Percentiles rank a stretch among this genome's conserved stretches.
These are phyloP conservation scores for Prunella fulvescens DNA, from an alignment of 2,113 vertebrate species.

Conservation along the genomic window DNA sequence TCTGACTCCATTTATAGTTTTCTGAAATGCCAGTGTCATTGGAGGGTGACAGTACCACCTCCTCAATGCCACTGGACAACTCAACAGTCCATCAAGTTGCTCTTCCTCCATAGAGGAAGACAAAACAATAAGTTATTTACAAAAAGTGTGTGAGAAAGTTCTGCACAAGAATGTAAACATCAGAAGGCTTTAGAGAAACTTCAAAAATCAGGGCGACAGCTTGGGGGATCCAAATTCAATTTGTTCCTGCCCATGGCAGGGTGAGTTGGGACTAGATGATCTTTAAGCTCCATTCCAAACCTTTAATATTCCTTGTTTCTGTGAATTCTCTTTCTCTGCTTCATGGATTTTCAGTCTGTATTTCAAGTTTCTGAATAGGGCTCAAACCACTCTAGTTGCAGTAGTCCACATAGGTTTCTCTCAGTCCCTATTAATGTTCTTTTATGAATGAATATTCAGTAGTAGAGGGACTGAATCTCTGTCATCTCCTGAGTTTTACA, in stretches of 20 bases:
- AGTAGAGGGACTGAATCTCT: neutral
- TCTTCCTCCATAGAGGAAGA: too few species aligned
- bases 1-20: too few species aligned
- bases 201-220: too few species aligned
- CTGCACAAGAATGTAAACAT: too few species aligned
- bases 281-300: neutral
- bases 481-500: neutral
- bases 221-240: neutral
- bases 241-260: neutral
- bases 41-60: too few species aligned
- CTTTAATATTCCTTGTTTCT: neutral
- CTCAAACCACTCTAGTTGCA: neutral
- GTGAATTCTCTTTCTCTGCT: neutral
- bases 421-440: neutral
- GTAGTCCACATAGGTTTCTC: neutral
- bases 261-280: neutral
- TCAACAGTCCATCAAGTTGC: too few species aligned
- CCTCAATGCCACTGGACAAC: too few species aligned
- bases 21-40: too few species aligned
- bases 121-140: too few species aligned
- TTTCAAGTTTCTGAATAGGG: neutral
- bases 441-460: neutral
- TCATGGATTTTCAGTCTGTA: neutral
- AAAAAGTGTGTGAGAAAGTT: too few species aligned
- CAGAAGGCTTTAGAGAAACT: too few species aligned